A percentile compares a stretch with the other conserved stretches of the same genome.
phyloP scores from a whole-genome alignment of 1,140 invertebrate genomes.

The Apis florea region DNA sequence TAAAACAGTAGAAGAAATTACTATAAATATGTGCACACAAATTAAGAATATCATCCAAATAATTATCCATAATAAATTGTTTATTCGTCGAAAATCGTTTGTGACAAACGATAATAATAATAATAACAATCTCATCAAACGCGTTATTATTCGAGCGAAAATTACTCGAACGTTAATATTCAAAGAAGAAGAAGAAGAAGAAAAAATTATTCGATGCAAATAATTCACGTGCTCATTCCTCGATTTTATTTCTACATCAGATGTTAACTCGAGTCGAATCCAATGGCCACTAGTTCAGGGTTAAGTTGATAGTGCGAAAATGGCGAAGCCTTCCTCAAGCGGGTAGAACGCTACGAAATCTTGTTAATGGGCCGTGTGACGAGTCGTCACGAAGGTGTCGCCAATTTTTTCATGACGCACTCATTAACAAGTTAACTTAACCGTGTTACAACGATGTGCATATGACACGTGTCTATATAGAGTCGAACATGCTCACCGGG shows the following conservation, averaged over 20 bases:
- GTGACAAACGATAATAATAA: too few relatives aligned
- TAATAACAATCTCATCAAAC: too few relatives aligned
- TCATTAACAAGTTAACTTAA: constrained; percentile 58
- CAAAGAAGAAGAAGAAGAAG: too few relatives aligned
- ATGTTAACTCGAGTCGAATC: neutral
- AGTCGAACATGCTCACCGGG: constrained; percentile 61
- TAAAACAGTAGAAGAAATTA: too few relatives aligned
- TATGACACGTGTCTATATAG: constrained; percentile 41
- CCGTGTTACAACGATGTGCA: constrained; percentile 56
- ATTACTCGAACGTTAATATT: too few relatives aligned
- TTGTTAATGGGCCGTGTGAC: neutral
- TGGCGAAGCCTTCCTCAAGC: neutral
- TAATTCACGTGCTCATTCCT: too few relatives aligned
- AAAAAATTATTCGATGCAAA: too few relatives aligned
- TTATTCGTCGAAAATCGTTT: neutral
- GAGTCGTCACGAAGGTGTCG: neutral
- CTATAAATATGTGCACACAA: too few relatives aligned
- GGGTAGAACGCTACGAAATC: neutral
- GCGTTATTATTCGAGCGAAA: too few relatives aligned
- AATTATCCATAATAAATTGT: neutral
- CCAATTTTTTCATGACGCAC: neutral
- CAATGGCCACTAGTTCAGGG: neutral
- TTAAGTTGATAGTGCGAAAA: neutral
- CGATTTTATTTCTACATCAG: too few relatives aligned
- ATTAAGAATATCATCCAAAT: neutral